phyloP scores from a whole-genome alignment of 2,888 invertebrate genomes.

The Aporophyla nigra region DNA sequence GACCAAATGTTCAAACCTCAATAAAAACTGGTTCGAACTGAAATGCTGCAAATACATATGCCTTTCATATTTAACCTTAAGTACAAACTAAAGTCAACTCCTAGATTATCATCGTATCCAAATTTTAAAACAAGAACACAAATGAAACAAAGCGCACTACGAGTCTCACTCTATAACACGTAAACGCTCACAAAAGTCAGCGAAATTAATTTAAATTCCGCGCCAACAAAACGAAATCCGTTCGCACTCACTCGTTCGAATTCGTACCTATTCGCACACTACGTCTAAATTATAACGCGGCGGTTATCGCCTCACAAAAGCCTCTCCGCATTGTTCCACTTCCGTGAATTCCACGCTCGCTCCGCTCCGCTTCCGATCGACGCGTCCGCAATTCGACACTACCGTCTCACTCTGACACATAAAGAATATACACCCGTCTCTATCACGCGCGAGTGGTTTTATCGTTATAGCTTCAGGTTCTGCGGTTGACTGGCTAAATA shows the following conservation, averaged over 20 bases:
- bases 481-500: conserved; percentile 57
- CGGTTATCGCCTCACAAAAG: conserved; percentile 71
- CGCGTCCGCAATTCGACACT: conserved; percentile 55
- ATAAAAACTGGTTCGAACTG: neutral
- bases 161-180: conserved; percentile 22
- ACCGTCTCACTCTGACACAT: conserved; percentile 45
- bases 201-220: conserved; percentile 44
- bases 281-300: conserved; percentile 65
- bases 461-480: conserved; percentile 52
- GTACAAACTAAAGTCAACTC: neutral
- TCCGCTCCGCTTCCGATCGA: conserved; percentile 68
- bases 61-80: neutral
- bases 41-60: neutral
- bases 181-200: conserved; percentile 40
- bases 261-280: conserved; percentile 46
- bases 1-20: neutral
- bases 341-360: conserved; percentile 67
- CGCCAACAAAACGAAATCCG: conserved; percentile 46
- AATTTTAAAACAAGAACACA: neutral
- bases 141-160: neutral
- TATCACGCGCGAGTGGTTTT: conserved; percentile 48
- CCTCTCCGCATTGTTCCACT: conserved; percentile 69
- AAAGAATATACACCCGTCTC: conserved; percentile 34
- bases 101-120: neutral
- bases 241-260: conserved; percentile 33